Evolutionary conservation across 2,888 invertebrate genomes (phyloP).

Genomic region (Parapristionchus giblindavisi): DNA sequence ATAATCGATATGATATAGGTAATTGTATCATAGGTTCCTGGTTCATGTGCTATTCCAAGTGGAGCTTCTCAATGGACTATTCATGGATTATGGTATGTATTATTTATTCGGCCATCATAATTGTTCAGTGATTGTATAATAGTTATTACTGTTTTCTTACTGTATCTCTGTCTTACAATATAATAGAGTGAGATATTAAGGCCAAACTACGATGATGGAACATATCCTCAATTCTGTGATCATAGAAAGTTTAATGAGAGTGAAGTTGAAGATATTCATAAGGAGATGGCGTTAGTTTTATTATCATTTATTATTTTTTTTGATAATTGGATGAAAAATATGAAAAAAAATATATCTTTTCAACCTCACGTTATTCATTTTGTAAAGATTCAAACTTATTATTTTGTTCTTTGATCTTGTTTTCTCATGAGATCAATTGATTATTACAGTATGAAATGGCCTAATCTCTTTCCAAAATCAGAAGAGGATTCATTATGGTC

Average conservation of each 20-base stretch:
- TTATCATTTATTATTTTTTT: background rate
- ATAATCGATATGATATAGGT: background rate
- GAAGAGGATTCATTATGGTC: slow-evolving; percentile 30
- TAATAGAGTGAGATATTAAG: background rate
- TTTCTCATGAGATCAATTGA: no score
- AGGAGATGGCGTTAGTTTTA: slow-evolving; percentile 24
- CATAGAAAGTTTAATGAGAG: slow-evolving; percentile 23
- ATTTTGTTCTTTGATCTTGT: no score
- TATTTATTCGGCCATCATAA: background rate
- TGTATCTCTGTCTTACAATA: background rate
- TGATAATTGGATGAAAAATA: background rate
- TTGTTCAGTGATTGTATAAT: slow-evolving; percentile 10
- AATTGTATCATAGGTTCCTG: background rate
- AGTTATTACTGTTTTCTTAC: background rate
- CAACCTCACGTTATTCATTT: background rate
- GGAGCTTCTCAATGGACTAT: slow-evolving; percentile 34
- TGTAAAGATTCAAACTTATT: no score
- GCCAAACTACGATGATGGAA: slow-evolving; percentile 33
- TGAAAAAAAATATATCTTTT: background rate
- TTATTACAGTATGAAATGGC: slow-evolving; percentile 32
- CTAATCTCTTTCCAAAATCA: slow-evolving; percentile 35
- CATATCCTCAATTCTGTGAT: slow-evolving; percentile 37
- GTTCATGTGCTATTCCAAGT: slow-evolving; percentile 26
- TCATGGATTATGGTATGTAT: slow-evolving; percentile 37
- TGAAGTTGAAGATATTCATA: background rate